Evolutionary conservation across 1,140 invertebrate species (phyloP).

Genomic region (Hycleus phaleratus): DNA sequence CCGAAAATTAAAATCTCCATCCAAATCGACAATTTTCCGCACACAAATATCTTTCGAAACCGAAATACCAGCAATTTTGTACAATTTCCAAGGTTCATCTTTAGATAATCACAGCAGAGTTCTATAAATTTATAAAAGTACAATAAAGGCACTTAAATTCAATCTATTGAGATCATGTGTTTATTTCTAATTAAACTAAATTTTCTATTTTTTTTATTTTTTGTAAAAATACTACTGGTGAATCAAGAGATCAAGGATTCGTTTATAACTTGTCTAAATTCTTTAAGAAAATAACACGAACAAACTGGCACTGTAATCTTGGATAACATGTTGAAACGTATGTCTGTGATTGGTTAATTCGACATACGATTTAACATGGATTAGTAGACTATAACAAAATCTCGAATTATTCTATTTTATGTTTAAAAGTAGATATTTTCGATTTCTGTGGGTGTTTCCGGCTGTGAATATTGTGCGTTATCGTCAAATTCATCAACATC

Average conservation of each 20-base stretch:
- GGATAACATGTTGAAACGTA: background rate
- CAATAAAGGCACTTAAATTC: background rate
- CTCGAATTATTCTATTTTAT: background rate
- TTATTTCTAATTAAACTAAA: too few species aligned
- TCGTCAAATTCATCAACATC: conserved; percentile 24
- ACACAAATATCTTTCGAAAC: background rate
- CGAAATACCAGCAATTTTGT: conserved; percentile 7
- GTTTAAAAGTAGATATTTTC: conserved; percentile 38
- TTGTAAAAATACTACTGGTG: too few species aligned
- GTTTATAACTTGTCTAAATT: background rate
- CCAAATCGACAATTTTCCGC: conserved; percentile 8
- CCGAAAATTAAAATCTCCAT: background rate
- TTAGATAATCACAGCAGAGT: conserved; percentile 11
- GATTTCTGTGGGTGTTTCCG: conserved; percentile 40
- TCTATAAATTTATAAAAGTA: background rate
- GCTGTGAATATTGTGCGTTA: conserved; percentile 34
- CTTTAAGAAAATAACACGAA: background rate
- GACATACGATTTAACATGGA: background rate
- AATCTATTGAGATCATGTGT: too few species aligned
- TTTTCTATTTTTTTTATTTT: too few species aligned
- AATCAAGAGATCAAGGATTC: too few species aligned
- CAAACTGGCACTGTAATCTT: background rate
- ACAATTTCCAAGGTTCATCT: conserved; percentile 2
- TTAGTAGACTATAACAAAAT: background rate
- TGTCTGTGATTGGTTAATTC: too few species aligned